Percentiles rank a stretch among this genome's conserved stretches.
phyloP scores from a whole-genome alignment of 2,888 invertebrate genomes.

The Prenolepis imparis region DNA sequence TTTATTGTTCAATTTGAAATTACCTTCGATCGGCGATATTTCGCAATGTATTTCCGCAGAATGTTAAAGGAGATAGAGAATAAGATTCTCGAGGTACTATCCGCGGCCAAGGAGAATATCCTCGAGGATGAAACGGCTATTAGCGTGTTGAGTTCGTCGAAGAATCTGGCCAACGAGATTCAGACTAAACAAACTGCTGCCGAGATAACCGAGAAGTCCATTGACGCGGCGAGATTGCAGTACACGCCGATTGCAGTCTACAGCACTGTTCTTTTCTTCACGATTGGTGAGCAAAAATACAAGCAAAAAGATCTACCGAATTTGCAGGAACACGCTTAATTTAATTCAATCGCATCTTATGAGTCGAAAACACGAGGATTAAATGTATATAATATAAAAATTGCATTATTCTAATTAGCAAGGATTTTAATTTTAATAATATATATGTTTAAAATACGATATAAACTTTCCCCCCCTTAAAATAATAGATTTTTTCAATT shows the following conservation, averaged over 20 bases:
- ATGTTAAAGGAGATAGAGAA: slow-evolving; percentile 95
- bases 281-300: slow-evolving; percentile 90
- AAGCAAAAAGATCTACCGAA: background rate
- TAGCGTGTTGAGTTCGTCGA: slow-evolving; percentile 94
- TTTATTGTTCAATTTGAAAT: background rate
- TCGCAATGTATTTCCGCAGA: slow-evolving; percentile 83
- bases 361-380: background rate
- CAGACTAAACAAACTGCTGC: slow-evolving; percentile 96
- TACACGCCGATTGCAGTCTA: slow-evolving; percentile 96
- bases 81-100: slow-evolving; percentile 94
- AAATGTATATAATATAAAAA: background rate
- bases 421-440: background rate
- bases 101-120: slow-evolving; percentile 92
- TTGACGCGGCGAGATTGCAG: slow-evolving; percentile 93
- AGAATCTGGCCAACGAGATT: slow-evolving; percentile 95
- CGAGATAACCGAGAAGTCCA: slow-evolving; percentile 95
- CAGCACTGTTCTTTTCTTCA: slow-evolving; percentile 96
- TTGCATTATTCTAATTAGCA: background rate
- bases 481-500: background rate
- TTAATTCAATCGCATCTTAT: background rate
- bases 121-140: slow-evolving; percentile 97
- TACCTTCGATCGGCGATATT: background rate
- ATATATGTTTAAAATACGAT: background rate
- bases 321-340: background rate
- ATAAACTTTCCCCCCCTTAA: background rate